These are phyloP conservation scores for Zaprionus obscuricornis DNA, from an alignment of 2,888 invertebrate genomes.

Conservation along the genomic window DNA sequence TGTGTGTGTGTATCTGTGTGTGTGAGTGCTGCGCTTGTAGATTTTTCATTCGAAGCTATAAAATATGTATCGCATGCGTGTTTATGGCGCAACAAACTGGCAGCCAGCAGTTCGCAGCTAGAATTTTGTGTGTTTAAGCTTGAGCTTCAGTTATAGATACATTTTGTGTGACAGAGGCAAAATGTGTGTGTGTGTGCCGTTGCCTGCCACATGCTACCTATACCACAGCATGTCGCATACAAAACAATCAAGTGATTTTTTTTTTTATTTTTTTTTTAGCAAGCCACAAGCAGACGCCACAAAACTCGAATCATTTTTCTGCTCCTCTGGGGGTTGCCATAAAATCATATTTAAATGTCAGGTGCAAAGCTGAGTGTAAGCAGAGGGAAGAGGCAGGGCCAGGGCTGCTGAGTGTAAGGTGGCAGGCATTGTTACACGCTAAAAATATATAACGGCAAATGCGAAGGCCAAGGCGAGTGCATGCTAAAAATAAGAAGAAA, in stretches of 20 bases:
- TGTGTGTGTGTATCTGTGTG: slow-evolving; percentile 7
- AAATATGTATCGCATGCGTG: slow-evolving; percentile 70
- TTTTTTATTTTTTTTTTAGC: no score
- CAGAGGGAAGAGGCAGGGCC: slow-evolving; percentile 4
- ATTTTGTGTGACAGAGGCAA: slow-evolving; percentile 6
- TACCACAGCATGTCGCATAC: no score
- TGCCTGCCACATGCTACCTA: background rate
- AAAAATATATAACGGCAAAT: slow-evolving; percentile 50
- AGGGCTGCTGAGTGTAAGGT: slow-evolving; percentile 1
- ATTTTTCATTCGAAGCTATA: slow-evolving; percentile 54
- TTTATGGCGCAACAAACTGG: slow-evolving; percentile 52
- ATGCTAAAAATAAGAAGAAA: slow-evolving; percentile 29
- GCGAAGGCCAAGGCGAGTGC: slow-evolving; percentile 59
- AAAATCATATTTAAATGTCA: slow-evolving; percentile 60
- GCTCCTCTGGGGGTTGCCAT: slow-evolving; percentile 23
- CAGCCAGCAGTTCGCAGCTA: background rate
- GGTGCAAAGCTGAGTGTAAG: background rate
- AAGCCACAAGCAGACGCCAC: no score
- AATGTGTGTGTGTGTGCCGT: background rate
- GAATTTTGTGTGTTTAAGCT: background rate
- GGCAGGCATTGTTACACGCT: slow-evolving; percentile 33
- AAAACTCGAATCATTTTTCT: background rate
- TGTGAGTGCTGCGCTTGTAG: slow-evolving; percentile 29
- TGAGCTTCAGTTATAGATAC: slow-evolving; percentile 34
- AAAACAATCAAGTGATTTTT: no score